phyloP scores from a whole-genome alignment of 1,140 invertebrate genomes.

The Lasioglossum albipes region DNA sequence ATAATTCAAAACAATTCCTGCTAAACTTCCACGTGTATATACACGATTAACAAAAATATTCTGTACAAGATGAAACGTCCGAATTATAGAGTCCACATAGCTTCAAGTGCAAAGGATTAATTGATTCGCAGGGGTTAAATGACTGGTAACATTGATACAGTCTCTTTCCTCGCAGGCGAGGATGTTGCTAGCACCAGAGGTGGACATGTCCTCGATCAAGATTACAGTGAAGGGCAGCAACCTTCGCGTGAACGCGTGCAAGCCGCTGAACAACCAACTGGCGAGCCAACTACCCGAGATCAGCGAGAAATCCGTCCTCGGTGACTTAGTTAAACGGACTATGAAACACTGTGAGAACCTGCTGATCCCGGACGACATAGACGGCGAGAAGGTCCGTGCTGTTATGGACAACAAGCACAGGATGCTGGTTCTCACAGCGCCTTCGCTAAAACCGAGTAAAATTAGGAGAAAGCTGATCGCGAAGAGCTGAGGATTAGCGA shows the following conservation, averaged over 20 bases:
- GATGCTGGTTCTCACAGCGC: constrained; percentile 56
- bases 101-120: no score
- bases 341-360: constrained; percentile 59
- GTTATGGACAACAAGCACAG: constrained; percentile 56
- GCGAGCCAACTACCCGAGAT: constrained; percentile 28
- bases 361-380: constrained; percentile 53
- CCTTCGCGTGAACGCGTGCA: constrained; percentile 49
- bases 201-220: constrained; percentile 59
- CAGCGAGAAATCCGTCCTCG: constrained; percentile 4
- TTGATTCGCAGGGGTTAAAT: neutral
- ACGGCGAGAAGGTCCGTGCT: constrained; percentile 57
- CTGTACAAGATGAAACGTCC: no score
- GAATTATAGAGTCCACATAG: no score
- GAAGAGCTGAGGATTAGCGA: neutral
- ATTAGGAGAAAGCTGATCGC: neutral
- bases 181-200: constrained; percentile 53
- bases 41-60: no score
- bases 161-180: constrained; percentile 28
- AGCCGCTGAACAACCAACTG: constrained; percentile 26
- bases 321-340: constrained; percentile 23
- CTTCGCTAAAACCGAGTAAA: constrained; percentile 24
- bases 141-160: neutral
- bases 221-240: constrained; percentile 62
- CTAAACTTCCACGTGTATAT: no score
- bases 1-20: no score